Evolutionary conservation across 2,888 invertebrate species (phyloP).

Genomic region (Caenorhabditis panamensis): DNA sequence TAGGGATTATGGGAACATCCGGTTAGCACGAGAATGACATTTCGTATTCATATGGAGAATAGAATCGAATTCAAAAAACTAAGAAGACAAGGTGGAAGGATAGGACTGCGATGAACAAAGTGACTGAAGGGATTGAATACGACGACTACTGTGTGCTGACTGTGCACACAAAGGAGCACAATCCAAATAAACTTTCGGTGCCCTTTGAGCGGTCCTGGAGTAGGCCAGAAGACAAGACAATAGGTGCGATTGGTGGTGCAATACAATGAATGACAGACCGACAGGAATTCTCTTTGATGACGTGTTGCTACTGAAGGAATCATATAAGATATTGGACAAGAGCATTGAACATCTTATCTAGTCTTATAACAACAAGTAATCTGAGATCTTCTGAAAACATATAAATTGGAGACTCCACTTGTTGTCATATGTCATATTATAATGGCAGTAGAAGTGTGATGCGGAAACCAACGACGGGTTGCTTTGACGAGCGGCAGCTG

Average conservation of each 20-base stretch:
- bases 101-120: not conserved
- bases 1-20: conserved; percentile 28
- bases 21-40: conserved; percentile 8
- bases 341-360: not conserved
- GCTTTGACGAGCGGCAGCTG: conserved; percentile 30
- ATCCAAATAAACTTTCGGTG: conserved; percentile 46
- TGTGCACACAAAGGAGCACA: conserved; percentile 39
- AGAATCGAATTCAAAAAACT: not conserved
- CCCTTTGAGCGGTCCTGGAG: conserved; percentile 26
- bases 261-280: conserved; percentile 9
- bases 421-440: too few species aligned
- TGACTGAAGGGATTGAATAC: not conserved
- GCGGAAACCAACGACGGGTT: too few species aligned
- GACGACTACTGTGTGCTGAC: not conserved
- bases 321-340: not conserved
- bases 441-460: conserved; percentile 29
- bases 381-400: too few species aligned
- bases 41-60: not conserved
- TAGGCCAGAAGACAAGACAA: too few species aligned
- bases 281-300: not conserved
- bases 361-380: not conserved
- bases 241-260: conserved; percentile 17
- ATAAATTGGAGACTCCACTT: too few species aligned
- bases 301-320: too few species aligned
- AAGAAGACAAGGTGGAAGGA: not conserved